Evolutionary conservation across 2,113 vertebrate species (phyloP).

Genomic region (Calyptommatus sinebrachiatus): DNA sequence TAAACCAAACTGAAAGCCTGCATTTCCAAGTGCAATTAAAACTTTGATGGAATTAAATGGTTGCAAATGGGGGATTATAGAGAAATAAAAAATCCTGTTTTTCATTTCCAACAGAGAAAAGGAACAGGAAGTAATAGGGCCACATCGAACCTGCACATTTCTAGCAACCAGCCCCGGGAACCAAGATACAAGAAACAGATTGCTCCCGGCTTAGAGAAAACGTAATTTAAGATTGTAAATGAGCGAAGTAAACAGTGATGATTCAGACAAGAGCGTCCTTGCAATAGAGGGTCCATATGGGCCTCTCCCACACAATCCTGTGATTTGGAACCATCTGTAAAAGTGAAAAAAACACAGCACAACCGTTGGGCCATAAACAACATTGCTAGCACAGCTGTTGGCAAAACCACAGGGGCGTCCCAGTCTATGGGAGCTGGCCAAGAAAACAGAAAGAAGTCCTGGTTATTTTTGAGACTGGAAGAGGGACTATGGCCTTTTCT

Average conservation of each 20-base stretch:
- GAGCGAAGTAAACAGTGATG: neutral
- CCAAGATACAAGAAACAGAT: neutral
- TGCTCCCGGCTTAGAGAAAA: neutral
- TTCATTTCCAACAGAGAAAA: neutral
- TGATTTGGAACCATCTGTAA: constrained; percentile 20
- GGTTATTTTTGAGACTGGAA: neutral
- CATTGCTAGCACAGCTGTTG: too few relatives aligned
- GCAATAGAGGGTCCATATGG: constrained; percentile 4
- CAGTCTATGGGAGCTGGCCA: neutral
- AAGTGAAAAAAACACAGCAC: neutral
- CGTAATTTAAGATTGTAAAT: neutral
- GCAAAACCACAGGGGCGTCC: neutral
- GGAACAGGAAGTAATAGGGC: neutral
- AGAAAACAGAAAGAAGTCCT: neutral
- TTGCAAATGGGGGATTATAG: neutral
- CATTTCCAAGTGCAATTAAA: too few relatives aligned
- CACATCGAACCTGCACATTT: neutral
- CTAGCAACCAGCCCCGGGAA: neutral
- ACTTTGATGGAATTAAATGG: neutral
- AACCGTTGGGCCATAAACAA: neutral
- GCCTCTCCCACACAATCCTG: constrained; percentile 7
- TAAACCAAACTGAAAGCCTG: too few relatives aligned
- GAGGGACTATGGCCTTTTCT: too few relatives aligned
- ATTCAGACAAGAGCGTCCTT: constrained; percentile 6
- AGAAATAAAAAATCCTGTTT: neutral